Base-by-base conservation (phyloP, 2,797 vertebrate genomes). In the Thripadectes ignobilis region DNA sequence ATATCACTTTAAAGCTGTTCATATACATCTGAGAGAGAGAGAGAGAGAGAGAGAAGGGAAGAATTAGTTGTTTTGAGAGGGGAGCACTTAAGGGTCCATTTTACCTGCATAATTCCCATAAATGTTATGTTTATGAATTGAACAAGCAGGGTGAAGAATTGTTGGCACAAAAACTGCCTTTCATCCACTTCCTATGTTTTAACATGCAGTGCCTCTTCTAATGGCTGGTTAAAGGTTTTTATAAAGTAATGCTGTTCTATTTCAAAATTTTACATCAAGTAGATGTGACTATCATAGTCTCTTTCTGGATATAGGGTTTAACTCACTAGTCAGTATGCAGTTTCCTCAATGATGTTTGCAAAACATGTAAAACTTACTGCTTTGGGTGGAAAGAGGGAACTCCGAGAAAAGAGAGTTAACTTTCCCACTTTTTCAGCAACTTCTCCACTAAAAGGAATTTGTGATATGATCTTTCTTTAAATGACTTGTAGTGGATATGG, bases 1-100 rank as follows among this genome's bases (percentile, higher is more conserved):
- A 96, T 92, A 97, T 94, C 96, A 88, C 91, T 97, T 95, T 95
- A 96, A 96, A 86, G 91, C 85, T 88, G 83, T 79, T 95, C 89
- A 76, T 84, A 86, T 52, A 77, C 32, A 88, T 43, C 48, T 38
- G 76, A 95, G 43, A 67, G 59, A 54, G 18, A 54, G 29, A 54
- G 55, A 88, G 49, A 93, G 52, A 92, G 48, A 36, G 6, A 93
- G 39, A 27, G 61, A 81, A 86, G n/a, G 71, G 51, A 93, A 91
- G 91, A 91, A 89, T 90, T 92, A 86, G 85, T 34, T 93, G 59
- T 73, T 96, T 78, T 85, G 71, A 96, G 72, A 89, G 54, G 88
- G 80, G 79, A 95, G 80, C 76, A 92, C 93, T 95, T 91, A 94
- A 75, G 76, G 66, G 48, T 91, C 84, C 81, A 61, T 80, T 94